Evolutionary conservation across 2,797 vertebrate genomes (phyloP).

Genomic region (Eurystomus glaucurus): DNA sequence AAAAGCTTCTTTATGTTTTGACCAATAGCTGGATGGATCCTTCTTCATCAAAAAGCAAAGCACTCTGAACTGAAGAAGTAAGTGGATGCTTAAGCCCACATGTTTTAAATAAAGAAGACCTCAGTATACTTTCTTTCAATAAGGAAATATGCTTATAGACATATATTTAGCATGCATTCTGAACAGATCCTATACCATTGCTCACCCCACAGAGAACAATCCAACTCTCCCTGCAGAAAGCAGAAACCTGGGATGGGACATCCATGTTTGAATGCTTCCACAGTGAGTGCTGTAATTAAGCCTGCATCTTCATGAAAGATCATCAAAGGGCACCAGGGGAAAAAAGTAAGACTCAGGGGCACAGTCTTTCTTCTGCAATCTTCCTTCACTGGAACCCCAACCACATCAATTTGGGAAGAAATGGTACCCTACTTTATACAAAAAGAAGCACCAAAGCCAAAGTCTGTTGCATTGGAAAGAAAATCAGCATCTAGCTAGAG

Average conservation of each 20-base stretch:
- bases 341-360: not conserved
- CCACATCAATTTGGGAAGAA: not conserved
- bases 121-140: not conserved
- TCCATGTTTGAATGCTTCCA: not conserved
- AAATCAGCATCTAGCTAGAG: not conserved
- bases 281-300: slow-evolving; percentile 5
- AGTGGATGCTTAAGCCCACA: not conserved
- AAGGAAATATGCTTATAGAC: not conserved
- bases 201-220: not conserved
- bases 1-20: not conserved
- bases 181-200: not conserved
- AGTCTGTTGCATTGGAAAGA: not conserved
- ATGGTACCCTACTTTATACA: not conserved
- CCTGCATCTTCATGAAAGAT: slow-evolving; percentile 1
- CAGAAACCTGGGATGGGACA: not conserved
- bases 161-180: not conserved
- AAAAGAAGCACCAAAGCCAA: not conserved
- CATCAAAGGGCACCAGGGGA: not conserved
- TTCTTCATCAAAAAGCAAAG: not conserved
- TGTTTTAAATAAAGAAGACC: not conserved
- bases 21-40: not conserved
- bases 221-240: not conserved
- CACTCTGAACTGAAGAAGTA: not conserved
- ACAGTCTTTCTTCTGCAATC: not conserved
- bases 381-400: not conserved